A percentile compares a stretch with the other conserved stretches of the same genome.
Evolutionary conservation across 1,140 invertebrate genomes (phyloP).

Genomic region (Heliconius eleuchia): DNA sequence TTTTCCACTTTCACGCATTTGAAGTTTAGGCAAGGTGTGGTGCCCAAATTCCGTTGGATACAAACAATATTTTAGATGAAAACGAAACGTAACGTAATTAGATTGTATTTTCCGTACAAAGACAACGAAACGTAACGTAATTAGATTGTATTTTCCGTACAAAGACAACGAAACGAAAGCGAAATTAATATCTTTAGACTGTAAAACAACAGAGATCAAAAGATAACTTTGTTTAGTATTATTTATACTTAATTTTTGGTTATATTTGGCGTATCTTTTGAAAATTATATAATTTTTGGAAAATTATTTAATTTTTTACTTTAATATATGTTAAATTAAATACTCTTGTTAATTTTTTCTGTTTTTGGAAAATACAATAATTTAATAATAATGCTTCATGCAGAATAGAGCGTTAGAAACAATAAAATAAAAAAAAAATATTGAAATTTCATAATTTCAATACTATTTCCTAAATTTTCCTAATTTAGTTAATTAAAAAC

Average conservation of each 20-base stretch:
- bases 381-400: too few relatives aligned
- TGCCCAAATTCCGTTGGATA: conserved; percentile 27
- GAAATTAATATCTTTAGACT: conserved; percentile 6
- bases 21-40: conserved; percentile 32
- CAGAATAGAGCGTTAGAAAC: too few relatives aligned
- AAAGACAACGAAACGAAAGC: not conserved
- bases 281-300: not conserved
- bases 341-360: too few relatives aligned
- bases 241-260: not conserved
- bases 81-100: not conserved
- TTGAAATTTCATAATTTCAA: too few relatives aligned
- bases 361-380: too few relatives aligned
- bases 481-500: not conserved
- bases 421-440: too few relatives aligned
- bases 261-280: not conserved
- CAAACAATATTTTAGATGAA: conserved; percentile 25
- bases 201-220: not conserved
- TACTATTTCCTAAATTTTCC: too few relatives aligned
- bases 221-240: not conserved
- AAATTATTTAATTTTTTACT: too few relatives aligned
- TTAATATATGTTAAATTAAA: too few relatives aligned
- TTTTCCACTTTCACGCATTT: conserved; percentile 43
- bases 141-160: conserved; percentile 3
- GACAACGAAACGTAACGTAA: not conserved
- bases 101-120: conserved; percentile 1